A percentile compares a stretch with the other conserved stretches of the same genome.
Conservation (phyloP, 1,140 invertebrate genomes). For the Diorhabda carinulata region DNA sequence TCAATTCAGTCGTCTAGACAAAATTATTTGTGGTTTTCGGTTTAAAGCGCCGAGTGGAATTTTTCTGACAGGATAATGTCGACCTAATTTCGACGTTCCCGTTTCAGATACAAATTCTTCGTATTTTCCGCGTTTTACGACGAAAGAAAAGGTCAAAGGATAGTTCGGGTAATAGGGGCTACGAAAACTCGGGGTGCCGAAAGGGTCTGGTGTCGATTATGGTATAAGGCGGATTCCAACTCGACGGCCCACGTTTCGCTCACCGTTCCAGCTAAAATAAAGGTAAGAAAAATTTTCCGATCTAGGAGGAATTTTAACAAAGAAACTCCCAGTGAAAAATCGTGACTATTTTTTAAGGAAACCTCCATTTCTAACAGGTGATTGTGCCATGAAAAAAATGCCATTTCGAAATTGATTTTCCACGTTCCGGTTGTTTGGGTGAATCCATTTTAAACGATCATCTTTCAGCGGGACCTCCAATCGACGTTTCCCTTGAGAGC, state of each 20-base stretch:
- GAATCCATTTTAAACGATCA: too few species aligned
- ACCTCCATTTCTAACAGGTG: too few species aligned
- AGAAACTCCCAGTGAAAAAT: neutral
- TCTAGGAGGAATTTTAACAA: neutral
- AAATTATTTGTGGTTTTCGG: neutral
- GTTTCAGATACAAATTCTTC: conserved; percentile 77
- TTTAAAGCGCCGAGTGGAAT: neutral
- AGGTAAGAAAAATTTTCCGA: conserved; percentile 52
- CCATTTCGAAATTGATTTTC: too few species aligned
- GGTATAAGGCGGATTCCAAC: conserved; percentile 55
- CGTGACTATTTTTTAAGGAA: neutral
- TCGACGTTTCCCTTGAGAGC: too few species aligned
- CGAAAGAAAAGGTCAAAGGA: conserved; percentile 62
- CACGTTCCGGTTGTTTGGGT: too few species aligned
- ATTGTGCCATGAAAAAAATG: too few species aligned
- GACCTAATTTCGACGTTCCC: conserved; percentile 2
- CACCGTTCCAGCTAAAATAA: conserved; percentile 71
- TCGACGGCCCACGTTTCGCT: conserved; percentile 56
- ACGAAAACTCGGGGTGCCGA: conserved; percentile 79
- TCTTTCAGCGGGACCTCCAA: too few species aligned
- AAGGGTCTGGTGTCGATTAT: conserved; percentile 81
- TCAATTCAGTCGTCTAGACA: too few species aligned
- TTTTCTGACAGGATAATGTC: neutral
- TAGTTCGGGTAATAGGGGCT: conserved; percentile 78
- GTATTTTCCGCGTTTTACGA: conserved; percentile 89